These are phyloP conservation scores for Epinotia bilunana DNA, from an alignment of 2,888 invertebrate species.

Conservation along the genomic window DNA sequence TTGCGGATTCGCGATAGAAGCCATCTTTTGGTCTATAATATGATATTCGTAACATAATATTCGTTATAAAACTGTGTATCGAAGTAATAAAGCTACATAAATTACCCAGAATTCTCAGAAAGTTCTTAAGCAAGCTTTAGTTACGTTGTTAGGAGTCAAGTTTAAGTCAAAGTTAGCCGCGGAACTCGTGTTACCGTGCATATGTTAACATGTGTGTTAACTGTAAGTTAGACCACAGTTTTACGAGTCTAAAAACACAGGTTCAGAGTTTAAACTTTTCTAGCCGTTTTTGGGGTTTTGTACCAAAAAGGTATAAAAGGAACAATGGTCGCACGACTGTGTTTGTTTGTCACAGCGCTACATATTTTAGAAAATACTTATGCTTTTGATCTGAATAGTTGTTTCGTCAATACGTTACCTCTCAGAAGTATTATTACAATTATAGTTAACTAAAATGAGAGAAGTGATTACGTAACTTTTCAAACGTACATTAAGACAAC, in stretches of 20 bases:
- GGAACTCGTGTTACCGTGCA: background rate
- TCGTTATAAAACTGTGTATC: background rate
- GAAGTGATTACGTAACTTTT: too few species aligned
- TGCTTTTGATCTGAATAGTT: too few species aligned
- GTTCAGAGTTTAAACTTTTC: background rate
- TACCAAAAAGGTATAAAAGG: too few species aligned
- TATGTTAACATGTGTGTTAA: slow-evolving; percentile 4
- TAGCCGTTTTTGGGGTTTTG: background rate
- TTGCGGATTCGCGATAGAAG: background rate
- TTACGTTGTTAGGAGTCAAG: slow-evolving; percentile 1
- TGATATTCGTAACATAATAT: background rate
- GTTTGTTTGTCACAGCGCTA: too few species aligned
- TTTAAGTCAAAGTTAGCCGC: slow-evolving; percentile 15
- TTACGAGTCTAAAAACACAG: background rate
- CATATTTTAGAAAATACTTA: too few species aligned
- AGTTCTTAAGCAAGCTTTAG: slow-evolving; percentile 9
- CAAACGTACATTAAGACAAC: too few species aligned
- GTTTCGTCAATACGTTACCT: too few species aligned
- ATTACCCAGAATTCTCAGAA: background rate
- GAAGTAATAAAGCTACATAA: slow-evolving; percentile 10
- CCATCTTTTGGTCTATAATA: background rate
- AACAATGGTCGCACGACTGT: too few species aligned
- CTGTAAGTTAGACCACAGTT: slow-evolving; percentile 1
- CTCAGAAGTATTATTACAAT: too few species aligned
- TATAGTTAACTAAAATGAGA: too few species aligned